Conservation (phyloP, 1,140 invertebrate genomes). For the Achroia grisella region DNA sequence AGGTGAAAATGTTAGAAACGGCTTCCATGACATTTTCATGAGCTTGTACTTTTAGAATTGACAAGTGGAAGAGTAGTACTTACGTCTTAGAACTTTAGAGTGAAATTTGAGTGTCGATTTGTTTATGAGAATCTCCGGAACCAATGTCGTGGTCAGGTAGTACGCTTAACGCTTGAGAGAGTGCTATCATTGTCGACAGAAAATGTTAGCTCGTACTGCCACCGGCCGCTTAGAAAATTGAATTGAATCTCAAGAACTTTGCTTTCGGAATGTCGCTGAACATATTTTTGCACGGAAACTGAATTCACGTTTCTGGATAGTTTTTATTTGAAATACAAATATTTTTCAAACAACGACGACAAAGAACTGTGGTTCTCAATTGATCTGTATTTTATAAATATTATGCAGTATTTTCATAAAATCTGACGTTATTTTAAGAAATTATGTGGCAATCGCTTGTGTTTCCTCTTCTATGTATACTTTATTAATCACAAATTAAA, state of each 20-base stretch:
- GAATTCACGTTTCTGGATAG: no score
- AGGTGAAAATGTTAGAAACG: conserved; percentile 4
- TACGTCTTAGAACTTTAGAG: background rate
- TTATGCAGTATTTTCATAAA: no score
- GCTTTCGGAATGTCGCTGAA: conserved; percentile 9
- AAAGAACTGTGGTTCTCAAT: no score
- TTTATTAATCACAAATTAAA: no score
- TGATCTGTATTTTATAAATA: no score
- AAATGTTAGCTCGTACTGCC: conserved; percentile 12
- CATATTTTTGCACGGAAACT: no score
- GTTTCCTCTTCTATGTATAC: no score
- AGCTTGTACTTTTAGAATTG: background rate
- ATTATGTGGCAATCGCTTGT: no score
- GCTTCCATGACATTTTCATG: conserved; percentile 1
- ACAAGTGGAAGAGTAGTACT: background rate
- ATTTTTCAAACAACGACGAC: no score
- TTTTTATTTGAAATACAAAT: no score
- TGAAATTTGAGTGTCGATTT: conserved; percentile 1
- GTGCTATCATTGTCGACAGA: conserved; percentile 15
- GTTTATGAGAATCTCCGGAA: background rate
- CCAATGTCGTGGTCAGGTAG: conserved; percentile 14
- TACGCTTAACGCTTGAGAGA: conserved; percentile 6
- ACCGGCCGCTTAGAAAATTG: conserved; percentile 17
- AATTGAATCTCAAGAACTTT: conserved; percentile 16
- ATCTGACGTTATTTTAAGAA: no score